These are phyloP conservation scores for Drosophila demipolita DNA, from an alignment of 2,888 invertebrate species.

Conservation along the genomic window DNA sequence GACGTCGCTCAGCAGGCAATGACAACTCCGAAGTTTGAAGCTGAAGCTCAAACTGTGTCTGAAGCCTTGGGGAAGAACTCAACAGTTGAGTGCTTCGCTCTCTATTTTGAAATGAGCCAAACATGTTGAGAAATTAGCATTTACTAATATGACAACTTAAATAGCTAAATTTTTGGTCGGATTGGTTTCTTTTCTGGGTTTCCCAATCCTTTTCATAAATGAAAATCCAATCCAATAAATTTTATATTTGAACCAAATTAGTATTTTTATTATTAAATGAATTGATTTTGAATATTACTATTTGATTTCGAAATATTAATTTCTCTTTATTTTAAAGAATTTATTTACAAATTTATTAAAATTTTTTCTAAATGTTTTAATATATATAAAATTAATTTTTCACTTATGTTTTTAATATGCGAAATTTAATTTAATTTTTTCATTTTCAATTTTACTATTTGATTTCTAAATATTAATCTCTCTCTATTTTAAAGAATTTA, in stretches of 20 bases:
- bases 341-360: not conserved
- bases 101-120: conserved; percentile 22
- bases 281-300: too few relatives aligned
- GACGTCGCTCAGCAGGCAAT: conserved; percentile 42
- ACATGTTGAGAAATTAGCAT: not conserved
- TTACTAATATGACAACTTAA: not conserved
- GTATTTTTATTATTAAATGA: too few relatives aligned
- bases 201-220: not conserved
- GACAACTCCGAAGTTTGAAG: conserved; percentile 37
- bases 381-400: fast-evolving
- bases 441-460: too few relatives aligned
- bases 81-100: conserved; percentile 48
- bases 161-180: fast-evolving
- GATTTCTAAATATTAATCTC: not conserved
- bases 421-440: not conserved
- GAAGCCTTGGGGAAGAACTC: conserved; percentile 28
- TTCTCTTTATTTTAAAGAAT: not conserved
- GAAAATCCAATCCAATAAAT: too few relatives aligned
- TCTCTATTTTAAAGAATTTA: not conserved
- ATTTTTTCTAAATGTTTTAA: not conserved
- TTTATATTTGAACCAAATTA: too few relatives aligned
- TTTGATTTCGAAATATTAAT: fast-evolving
- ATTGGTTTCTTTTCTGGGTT: not conserved
- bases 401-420: not conserved
- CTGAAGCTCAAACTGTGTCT: not conserved